Conservation (phyloP, 2,888 invertebrate genomes). For the Schizotus pectinicornis region DNA sequence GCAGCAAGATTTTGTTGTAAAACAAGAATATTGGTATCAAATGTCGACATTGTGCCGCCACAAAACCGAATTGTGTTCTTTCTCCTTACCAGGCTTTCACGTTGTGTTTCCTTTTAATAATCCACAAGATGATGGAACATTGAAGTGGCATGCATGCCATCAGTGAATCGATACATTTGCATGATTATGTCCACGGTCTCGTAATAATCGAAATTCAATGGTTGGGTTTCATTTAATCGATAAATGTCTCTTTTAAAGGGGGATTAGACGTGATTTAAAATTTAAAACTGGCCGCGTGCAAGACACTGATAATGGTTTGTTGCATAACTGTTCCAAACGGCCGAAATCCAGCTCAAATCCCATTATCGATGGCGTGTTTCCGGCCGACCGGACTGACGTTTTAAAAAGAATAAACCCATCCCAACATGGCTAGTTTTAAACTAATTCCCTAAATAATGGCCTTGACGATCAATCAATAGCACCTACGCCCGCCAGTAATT, state of each 20-base stretch:
- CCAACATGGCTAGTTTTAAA: conserved; percentile 5
- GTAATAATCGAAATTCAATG: conserved; percentile 17
- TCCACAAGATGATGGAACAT: conserved; percentile 14
- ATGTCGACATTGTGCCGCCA: too few relatives aligned
- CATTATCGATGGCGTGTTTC: conserved; percentile 23
- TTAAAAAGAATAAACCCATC: conserved; percentile 4
- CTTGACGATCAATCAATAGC: conserved; percentile 19
- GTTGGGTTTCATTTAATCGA: conserved; percentile 23
- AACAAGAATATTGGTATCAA: too few relatives aligned
- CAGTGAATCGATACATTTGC: conserved; percentile 23
- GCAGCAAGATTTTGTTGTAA: too few relatives aligned
- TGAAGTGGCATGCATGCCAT: conserved; percentile 6
- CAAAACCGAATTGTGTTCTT: too few relatives aligned
- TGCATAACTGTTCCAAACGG: conserved; percentile 20
- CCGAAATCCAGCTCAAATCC: conserved; percentile 21
- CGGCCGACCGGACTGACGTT: conserved; percentile 12
- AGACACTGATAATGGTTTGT: conserved; percentile 26
- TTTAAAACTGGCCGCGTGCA: conserved; percentile 33
- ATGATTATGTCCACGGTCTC: conserved; percentile 15
- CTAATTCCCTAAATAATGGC: conserved; percentile 14
- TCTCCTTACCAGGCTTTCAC: too few relatives aligned
- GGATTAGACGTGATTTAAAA: conserved; percentile 36
- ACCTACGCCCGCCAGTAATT: too few relatives aligned
- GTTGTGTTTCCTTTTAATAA: conserved; percentile 8
- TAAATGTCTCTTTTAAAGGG: conserved; percentile 23